Conservation (phyloP, 2,113 vertebrate genomes). For the Hipposideros armiger region DNA sequence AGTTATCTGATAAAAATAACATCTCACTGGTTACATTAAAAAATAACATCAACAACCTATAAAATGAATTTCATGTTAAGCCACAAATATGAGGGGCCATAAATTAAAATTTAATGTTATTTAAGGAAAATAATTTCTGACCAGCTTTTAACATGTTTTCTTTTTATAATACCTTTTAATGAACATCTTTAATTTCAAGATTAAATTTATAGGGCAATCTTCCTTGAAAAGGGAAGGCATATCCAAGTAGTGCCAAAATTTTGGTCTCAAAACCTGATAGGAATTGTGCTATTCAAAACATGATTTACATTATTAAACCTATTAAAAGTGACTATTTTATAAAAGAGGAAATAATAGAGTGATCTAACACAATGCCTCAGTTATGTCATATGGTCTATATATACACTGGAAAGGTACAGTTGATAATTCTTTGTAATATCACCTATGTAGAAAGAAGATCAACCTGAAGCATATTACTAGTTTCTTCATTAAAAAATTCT, state of each 20-base stretch:
- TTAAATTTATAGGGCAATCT: neutral
- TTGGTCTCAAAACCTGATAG: neutral
- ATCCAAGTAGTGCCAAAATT: neutral
- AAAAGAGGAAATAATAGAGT: conserved; percentile 49
- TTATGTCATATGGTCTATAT: neutral
- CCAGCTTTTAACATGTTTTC: neutral
- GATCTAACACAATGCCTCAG: neutral
- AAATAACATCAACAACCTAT: conserved; percentile 37
- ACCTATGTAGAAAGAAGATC: conserved; percentile 60
- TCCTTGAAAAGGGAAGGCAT: neutral
- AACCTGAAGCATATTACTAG: conserved; percentile 67
- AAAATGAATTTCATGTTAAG: conserved; percentile 9
- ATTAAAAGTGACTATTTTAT: conserved; percentile 53
- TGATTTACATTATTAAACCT: neutral
- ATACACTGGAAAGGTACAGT: neutral
- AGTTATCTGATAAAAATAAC: conserved; percentile 63
- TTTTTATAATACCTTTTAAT: conserved; percentile 14
- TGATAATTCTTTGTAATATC: conserved; percentile 56
- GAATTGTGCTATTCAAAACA: neutral
- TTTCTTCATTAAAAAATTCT: neutral
- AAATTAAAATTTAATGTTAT: conserved; percentile 42
- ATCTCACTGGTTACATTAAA: neutral
- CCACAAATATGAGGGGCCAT: neutral
- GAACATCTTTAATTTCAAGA: conserved; percentile 1
- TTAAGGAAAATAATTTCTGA: conserved; percentile 52